Percentiles rank a stretch among this genome's conserved stretches.
Conservation (phyloP, 2,888 invertebrate species). For the Zhuqinia jingwanae region DNA sequence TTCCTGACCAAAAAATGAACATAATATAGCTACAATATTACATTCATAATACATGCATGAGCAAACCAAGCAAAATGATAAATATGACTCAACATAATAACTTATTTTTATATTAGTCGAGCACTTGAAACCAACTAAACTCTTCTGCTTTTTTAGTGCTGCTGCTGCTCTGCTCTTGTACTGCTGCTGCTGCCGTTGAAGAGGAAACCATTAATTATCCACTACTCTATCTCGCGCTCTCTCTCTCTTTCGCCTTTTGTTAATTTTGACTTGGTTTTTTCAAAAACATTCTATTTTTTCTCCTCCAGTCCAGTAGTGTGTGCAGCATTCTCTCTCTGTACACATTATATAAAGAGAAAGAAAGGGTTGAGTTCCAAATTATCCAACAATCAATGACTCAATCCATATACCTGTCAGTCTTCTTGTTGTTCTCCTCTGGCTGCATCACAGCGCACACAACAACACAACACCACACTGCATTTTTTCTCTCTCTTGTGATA, state of each 20-base stretch:
- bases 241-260: constrained; percentile 2
- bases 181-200: no score
- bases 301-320: background rate
- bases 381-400: background rate
- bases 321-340: background rate
- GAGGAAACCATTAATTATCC: constrained; percentile 63
- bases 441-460: no score
- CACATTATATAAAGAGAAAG: background rate
- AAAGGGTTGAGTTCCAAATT: constrained; percentile 30
- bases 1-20: no score
- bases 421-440: constrained; percentile 9
- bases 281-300: background rate
- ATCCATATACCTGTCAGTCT: constrained; percentile 24
- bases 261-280: constrained; percentile 12
- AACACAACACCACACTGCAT: background rate
- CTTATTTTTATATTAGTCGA: no score
- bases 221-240: constrained; percentile 16
- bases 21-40: no score
- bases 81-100: constrained; percentile 21
- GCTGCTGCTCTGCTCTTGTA: no score
- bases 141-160: no score
- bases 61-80: background rate
- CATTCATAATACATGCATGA: background rate
- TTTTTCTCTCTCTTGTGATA: background rate
- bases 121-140: no score